Base-by-base conservation (phyloP, 1,140 invertebrate species). In the Pogonomyrmex californicus region DNA sequence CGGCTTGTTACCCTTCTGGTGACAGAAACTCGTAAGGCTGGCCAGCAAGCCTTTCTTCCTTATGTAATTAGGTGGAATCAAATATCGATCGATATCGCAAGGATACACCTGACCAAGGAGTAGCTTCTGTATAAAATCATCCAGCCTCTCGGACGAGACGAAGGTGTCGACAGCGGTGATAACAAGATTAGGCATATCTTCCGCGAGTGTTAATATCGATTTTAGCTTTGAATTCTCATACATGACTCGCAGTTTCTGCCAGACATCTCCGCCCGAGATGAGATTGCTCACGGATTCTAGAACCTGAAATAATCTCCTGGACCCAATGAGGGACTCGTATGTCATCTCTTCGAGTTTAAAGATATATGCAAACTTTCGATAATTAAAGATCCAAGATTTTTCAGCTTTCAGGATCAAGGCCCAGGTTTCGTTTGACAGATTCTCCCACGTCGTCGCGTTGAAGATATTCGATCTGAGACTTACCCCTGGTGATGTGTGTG, bases 41-140 rank as follows among this genome's bases (percentile, higher is more conserved):
- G 90, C 90, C 23, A 94, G 73, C 54, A 94, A 87, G 5, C 89
- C 88, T 30, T 92, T 94, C 62, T 94, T 94, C 68, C 92, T 90
- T 6, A 94, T 88, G 56, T 92, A 94, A 7, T 63, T 87, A 0
- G 94, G 92, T n/a, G 91, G 90, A 58, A 94, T 94, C n/a, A 95
- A 87, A 79, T 94, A 94, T 70, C 92, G 93, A 58, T 94, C 92
- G 41, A 95, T 89, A 65, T 95, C 91, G 63, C 94, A 95, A 1
- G 87, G 88, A 75, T 92, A 91, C 7, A 89, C 86, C n/a, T 70
- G 70, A 0, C 94, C 94, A 0, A 51, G 49, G 0, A 93, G 33
- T 14, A 92, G 90, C 60, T 86, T 89, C 30, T 92, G 89, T 0
- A 92, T 63, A 56, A 93, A 94, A 70, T 94, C 92, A 12, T 87